phyloP scores from a whole-genome alignment of 2,888 invertebrate species.

The Caenorhabditis zanzibari region DNA sequence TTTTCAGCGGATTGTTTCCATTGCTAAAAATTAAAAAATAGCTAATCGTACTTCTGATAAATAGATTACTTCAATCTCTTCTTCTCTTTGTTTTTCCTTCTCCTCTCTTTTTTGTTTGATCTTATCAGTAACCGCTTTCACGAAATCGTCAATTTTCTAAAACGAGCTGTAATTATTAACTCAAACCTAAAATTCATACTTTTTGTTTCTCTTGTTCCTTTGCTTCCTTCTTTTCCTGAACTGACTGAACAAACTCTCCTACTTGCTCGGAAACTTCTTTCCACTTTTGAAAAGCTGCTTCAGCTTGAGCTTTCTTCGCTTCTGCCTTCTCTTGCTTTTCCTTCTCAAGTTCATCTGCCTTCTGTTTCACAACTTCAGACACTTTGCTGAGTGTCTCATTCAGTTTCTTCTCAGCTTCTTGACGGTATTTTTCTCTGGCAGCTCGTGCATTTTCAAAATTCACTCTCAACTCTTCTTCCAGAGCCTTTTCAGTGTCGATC shows the following conservation, averaged over 20 bases:
- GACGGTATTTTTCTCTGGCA: constrained; percentile 26
- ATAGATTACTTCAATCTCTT: constrained; percentile 40
- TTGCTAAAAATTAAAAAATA: constrained; percentile 35
- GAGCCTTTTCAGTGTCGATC: constrained; percentile 60
- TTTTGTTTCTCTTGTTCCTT: constrained; percentile 53
- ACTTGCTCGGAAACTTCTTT: constrained; percentile 59
- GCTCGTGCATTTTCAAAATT: constrained; percentile 62
- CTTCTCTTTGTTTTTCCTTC: constrained; percentile 52
- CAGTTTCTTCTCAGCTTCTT: constrained; percentile 39
- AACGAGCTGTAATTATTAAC: neutral
- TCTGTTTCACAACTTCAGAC: constrained; percentile 55
- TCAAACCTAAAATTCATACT: constrained; percentile 25
- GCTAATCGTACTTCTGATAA: neutral
- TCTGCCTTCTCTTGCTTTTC: constrained; percentile 54
- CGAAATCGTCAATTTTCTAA: constrained; percentile 60
- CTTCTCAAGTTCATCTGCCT: constrained; percentile 53
- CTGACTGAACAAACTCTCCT: constrained; percentile 28
- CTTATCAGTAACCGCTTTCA: constrained; percentile 47
- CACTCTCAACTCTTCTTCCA: constrained; percentile 61
- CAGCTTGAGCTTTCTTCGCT: constrained; percentile 49
- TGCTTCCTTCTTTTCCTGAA: constrained; percentile 52
- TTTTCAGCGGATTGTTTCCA: constrained; percentile 62
- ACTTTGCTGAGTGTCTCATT: constrained; percentile 46
- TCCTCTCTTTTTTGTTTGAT: constrained; percentile 53
- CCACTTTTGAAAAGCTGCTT: constrained; percentile 54